Conservation (phyloP, 2,888 invertebrate genomes). For the Gibbula magus region DNA sequence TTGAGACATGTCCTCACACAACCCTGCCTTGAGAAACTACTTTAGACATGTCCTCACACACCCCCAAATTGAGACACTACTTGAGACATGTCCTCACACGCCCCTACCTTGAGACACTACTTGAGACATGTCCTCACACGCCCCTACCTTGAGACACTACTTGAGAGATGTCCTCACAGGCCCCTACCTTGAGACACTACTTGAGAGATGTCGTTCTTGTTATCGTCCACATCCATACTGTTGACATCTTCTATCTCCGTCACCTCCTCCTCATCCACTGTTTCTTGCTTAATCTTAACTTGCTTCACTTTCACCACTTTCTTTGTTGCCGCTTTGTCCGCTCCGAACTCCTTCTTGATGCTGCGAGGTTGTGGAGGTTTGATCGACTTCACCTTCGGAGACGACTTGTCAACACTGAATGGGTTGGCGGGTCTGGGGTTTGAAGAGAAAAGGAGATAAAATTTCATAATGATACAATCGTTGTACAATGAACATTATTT, state of each 20-base stretch:
- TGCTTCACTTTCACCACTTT: background rate
- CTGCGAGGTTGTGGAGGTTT: background rate
- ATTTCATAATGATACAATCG: too few species aligned
- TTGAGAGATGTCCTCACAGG: too few species aligned
- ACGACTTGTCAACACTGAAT: background rate
- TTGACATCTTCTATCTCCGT: constrained; percentile 44
- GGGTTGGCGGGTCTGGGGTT: background rate
- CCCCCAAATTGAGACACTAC: too few species aligned
- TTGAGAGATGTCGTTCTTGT: constrained; percentile 33
- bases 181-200: background rate
- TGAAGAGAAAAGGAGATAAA: too few species aligned
- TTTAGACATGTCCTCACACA: too few species aligned
- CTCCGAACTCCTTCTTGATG: background rate
- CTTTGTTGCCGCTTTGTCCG: background rate
- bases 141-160: too few species aligned
- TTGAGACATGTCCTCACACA: too few species aligned
- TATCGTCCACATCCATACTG: constrained; percentile 40
- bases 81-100: too few species aligned
- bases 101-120: too few species aligned
- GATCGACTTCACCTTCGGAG: background rate
- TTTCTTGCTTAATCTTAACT: constrained; percentile 35
- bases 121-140: too few species aligned
- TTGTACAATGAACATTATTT: too few species aligned
- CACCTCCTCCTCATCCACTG: constrained; percentile 36
- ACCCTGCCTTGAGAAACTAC: too few species aligned